Conservation (phyloP, 2,888 invertebrate species). For the Apomyelois bistriatella region DNA sequence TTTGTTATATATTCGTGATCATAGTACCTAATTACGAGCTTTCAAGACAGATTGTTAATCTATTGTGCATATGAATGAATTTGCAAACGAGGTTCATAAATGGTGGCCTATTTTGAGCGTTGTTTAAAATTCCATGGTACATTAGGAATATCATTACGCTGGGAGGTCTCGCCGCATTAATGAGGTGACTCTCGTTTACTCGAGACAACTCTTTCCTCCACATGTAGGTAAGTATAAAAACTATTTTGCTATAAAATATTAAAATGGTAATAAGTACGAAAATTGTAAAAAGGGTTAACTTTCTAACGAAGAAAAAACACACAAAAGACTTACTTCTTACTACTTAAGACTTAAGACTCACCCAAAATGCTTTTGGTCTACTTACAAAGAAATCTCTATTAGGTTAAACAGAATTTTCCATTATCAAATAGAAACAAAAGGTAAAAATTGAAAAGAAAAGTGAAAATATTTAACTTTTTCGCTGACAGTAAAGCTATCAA, state of each 20-base stretch:
- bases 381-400: no score
- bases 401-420: no score
- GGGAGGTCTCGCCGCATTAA: slow-evolving; percentile 7
- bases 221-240: background rate
- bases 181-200: slow-evolving; percentile 7
- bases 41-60: background rate
- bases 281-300: background rate
- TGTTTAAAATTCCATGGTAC: slow-evolving; percentile 11
- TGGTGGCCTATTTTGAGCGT: slow-evolving; percentile 6
- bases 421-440: no score
- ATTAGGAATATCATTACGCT: slow-evolving; percentile 12
- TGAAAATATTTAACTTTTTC: no score
- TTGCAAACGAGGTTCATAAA: background rate
- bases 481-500: no score
- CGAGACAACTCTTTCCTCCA: background rate
- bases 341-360: no score
- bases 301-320: no score
- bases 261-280: background rate
- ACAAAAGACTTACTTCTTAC: no score
- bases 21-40: no score
- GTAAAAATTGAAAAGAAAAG: no score
- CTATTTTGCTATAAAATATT: background rate
- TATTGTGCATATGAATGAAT: background rate
- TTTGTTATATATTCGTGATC: no score
- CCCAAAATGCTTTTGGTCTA: no score